Base-by-base conservation (phyloP, 2,113 vertebrate genomes). In the Toxotes chatareus region DNA sequence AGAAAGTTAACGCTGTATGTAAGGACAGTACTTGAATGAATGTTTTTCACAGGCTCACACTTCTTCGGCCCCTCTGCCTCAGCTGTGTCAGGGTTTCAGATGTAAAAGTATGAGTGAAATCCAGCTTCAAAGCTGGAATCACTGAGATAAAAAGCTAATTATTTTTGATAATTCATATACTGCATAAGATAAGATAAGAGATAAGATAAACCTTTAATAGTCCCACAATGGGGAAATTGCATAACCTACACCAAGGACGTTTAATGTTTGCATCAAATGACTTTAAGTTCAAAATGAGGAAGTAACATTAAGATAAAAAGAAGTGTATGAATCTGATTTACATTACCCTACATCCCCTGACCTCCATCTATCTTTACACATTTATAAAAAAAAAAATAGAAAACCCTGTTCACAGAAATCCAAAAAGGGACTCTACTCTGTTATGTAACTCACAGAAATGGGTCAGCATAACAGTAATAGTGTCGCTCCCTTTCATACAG, bases 381-480 rank as follows among this genome's bases (percentile, higher is more conserved):
- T 42, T 23, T 17, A 9, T 46, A 19, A 61, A 76, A 72, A 76
- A 72, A 0, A 56, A 21, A 55, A 44, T 7, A 14, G 59, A 71
- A 73, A 55, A 42, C 40, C 1, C 38, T 68, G 36, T 16, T 75
- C 13, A 6, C 80, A 69, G 59, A 62, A 63, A 79, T 79, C 74
- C 73, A 2, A 57, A 74, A 13, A 49, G 53, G 12, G 69, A 68
- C 32, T 57, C 3, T 60, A 80, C 71, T 90, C 76, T 64, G 77
- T 92, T 90, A 88, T 60, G 53, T 87, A 87, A 90, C 65, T 68
- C 60, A 3, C 40, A 73, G 68, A 89, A 92, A 70, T 75, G 40
- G 85, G 80, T 84, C 87, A 85, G 19, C 31, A 55, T 38, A 51
- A 34, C 36, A 61, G 27, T 56, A 34, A 74, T 1, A 38, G 49